phyloP scores from a whole-genome alignment of 2,113 vertebrate genomes.

The Azemiops feae region DNA sequence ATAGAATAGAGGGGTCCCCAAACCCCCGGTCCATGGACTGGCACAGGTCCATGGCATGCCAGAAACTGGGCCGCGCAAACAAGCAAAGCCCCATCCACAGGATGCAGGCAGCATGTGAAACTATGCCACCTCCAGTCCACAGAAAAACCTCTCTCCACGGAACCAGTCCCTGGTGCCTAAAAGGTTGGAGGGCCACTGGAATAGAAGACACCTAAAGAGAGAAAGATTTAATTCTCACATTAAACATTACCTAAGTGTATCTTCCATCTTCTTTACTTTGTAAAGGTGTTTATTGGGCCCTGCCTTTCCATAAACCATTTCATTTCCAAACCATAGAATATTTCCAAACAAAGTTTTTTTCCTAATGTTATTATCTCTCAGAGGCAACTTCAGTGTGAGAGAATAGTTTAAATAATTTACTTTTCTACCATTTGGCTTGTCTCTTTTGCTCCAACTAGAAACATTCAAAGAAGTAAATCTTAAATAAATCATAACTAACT shows the following conservation, averaged over 20 bases:
- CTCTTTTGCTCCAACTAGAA: background rate
- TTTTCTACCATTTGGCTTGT: background rate
- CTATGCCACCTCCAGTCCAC: no score
- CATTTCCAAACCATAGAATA: background rate
- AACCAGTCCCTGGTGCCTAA: no score
- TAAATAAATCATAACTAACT: background rate
- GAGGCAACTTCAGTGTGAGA: background rate
- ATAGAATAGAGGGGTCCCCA: no score
- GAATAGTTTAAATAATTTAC: background rate
- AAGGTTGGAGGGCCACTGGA: no score
- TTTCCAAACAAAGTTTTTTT: background rate
- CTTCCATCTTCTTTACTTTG: background rate
- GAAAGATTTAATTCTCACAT: background rate
- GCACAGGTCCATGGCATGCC: no score
- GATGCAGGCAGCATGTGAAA: no score
- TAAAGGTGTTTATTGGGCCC: background rate
- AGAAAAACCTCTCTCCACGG: no score
- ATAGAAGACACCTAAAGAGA: background rate
- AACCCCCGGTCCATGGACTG: no score
- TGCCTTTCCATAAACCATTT: background rate
- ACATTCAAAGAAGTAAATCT: background rate
- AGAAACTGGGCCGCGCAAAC: no score
- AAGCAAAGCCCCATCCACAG: no score
- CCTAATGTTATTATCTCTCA: background rate
- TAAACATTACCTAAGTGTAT: background rate